These are phyloP conservation scores for Acrocephalus arundinaceus DNA, from an alignment of 2,113 vertebrate genomes.

Conservation along the genomic window DNA sequence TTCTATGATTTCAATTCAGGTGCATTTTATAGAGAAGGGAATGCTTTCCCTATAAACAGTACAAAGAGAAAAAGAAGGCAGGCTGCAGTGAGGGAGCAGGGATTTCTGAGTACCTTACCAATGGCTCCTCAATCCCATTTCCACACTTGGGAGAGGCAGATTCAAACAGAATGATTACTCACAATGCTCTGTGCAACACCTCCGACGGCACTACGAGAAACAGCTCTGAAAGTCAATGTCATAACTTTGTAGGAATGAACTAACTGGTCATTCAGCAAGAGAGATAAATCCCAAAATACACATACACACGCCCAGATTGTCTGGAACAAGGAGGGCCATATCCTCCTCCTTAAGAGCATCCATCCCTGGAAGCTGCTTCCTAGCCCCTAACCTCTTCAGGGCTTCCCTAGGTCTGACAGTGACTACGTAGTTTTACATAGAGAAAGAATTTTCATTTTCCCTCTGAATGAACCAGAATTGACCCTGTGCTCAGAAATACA, in stretches of 20 bases:
- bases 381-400: neutral
- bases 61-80: neutral
- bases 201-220: neutral
- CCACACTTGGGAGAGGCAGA: neutral
- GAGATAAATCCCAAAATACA: neutral
- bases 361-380: neutral
- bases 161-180: neutral
- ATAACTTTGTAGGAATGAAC: fast-evolving
- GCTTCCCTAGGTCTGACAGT: neutral
- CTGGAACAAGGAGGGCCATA: neutral
- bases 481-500: neutral
- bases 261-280: neutral
- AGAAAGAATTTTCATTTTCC: neutral
- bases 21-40: neutral
- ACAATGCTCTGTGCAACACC: neutral
- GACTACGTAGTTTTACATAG: neutral
- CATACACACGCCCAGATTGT: neutral
- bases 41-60: neutral
- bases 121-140: neutral
- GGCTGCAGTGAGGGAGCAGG: neutral
- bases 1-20: neutral
- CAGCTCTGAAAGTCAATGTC: neutral
- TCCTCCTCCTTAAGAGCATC: neutral
- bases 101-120: neutral
- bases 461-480: neutral